Base-by-base conservation (phyloP, 2,113 vertebrate species). In the Melanerpes formicivorus region DNA sequence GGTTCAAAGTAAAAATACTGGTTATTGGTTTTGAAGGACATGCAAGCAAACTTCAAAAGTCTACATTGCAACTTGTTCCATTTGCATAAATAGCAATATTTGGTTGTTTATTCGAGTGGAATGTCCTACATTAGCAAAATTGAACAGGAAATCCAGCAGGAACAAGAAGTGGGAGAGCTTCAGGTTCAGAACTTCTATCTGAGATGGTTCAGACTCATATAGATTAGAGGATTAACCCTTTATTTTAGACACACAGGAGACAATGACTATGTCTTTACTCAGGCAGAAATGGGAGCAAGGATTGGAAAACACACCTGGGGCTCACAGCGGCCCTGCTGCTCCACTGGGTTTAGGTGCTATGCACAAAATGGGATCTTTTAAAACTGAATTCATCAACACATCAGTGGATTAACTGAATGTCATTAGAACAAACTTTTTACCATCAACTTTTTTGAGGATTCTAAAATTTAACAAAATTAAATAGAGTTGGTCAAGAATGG, bases 1-100 rank as follows among this genome's bases (percentile, higher is more conserved):
- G 11, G 79, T 84, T 95, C 66, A 83, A 96, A 93, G 73, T 34
- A 64, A 89, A 94, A 95, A 29, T 29, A 21, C 6, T 70, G 34
- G 71, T 90, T 78, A 15, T 58, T 82, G 22, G 27, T 77, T 88
- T 93, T 82, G 82, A 97, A 94, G 80, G 42, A 77, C 37, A 52
- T 30, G 30, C 18, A 54, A 69, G 48, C 37, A 82, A 62, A 82
- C 59, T 69, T 91, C 66, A 90, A 6, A 89, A 87, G 75, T 81
- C 89, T 71, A 9, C 26, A 19, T 29, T 26, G 14, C 17, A 1
- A 3, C 30, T 82, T 70, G 48, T 80, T 86, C 22, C 5, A 15
- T 86, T 90, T 85, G 60, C 63, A 75, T 88, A 80, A 84, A 80
- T 73, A 64, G 14, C 23, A 69, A 11, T 86, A 73, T 85, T 81